Evolutionary conservation across 2,797 vertebrate genomes (phyloP), one percentile per base, ranked within the genome.

Genomic region (Eulemur mongoz): DNA sequence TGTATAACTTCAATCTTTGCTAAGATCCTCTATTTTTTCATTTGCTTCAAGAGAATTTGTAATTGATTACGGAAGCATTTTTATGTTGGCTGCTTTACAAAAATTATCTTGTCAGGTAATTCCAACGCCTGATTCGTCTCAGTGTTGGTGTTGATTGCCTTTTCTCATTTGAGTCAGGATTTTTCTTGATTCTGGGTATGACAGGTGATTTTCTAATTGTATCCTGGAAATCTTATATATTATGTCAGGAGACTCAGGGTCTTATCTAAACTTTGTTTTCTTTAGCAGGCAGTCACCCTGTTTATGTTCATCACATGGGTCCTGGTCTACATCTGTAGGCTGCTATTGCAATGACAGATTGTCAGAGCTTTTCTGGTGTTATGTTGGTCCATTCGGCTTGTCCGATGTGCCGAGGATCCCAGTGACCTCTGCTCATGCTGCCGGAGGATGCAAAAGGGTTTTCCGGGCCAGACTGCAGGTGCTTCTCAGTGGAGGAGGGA

Each of bases 121-220:
- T 87, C 30, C 70, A 86, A 23, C 17, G 25, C 59, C 67, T 90
- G 59, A 92, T 96, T 83, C 50, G 89, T 96, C 92, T 93, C 61
- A 75, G 43, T 80, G 89, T 76, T 65, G 69, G 32, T 32, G 20
- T 23, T 83, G n/a, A 83, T 86, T 89, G 80, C 59, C 45, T 96
- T 91, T 83, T 85, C 76, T 93, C 70, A 89, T 93, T 95, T 73
- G 67, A 91, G 23, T 89, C 70, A 52, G 85, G 59, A 59, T 92
- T 92, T 95, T 95, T 61, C 92, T 87, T 90, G n/a, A 75, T 72
- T 93, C 38, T 93, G 63, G 38, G 22, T 91, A 54, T 81, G 85
- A 54, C 7, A 38, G 38, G 45, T 86, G 30, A 83, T 78, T 96
- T 94, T 82, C 27, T 80, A 69, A 87, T 75, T 93, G 43, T 89